Base-by-base conservation (phyloP, 92 coral and sea anemone species). In the Nematostella vectensis region DNA sequence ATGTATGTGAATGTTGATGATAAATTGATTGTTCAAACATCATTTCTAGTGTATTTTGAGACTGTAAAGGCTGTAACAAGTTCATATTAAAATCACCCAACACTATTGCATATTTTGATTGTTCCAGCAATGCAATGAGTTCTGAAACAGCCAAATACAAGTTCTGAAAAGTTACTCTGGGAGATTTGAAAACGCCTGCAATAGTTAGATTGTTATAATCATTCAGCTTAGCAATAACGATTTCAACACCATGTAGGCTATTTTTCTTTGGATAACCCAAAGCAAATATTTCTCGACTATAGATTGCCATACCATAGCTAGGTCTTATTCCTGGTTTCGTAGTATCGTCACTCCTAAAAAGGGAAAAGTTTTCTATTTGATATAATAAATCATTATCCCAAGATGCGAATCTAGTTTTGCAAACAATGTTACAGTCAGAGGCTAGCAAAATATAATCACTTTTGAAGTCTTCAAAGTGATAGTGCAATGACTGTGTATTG, bases 401-500 rank as follows among this genome's bases (percentile, higher is more conserved):
- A 19, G 17, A 45, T 29, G 25, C 31, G 31, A 68, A 58, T 28
- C 75, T 43, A 27, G 68, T 68, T 48, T 58, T 64, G 48, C 58
- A 50, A 60, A 69, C 45, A 27, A 67, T 55, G 59, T 38, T 20
- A 15, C 52, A 30, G 50, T 62, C 58, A 47, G 48, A 47, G 13
- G 11, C 53, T 48, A 28, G 61, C 28, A 37, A 43, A 28, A 43
- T 57, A 45, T 55, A 55, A 55, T 67, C 74, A 25, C 48, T 27
- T 43, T 25, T 57, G 55, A 65, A 27, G 19, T 65, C 72, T n/a
- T 72, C 47, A 37, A 67, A 50, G 68, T 79, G 81, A 51, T 77
- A 70, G 54, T 77, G 82, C 56, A 76, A 62, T 53, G 77, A 76
- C 21, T 65, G 25, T 61, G 71, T 67, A 62, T 76, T 69, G 10